phyloP scores from a whole-genome alignment of 2,888 invertebrate species.

The Macrosoma leucophasiata region DNA sequence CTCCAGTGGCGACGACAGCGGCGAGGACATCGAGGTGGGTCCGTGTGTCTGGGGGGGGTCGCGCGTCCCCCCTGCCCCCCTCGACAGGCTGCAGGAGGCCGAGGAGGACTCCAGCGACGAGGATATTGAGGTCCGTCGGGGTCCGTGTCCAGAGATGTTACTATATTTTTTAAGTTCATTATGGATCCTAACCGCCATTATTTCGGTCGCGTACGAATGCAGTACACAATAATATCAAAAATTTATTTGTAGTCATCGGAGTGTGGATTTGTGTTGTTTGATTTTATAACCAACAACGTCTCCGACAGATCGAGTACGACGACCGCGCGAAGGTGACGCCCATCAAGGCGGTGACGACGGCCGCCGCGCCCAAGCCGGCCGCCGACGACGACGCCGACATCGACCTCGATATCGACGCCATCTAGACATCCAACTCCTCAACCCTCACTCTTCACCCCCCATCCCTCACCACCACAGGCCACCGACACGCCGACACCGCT shows the following conservation, averaged over 20 bases:
- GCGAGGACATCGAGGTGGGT: constrained; percentile 25
- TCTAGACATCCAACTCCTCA: constrained; percentile 70
- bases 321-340: constrained; percentile 88
- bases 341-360: constrained; percentile 77
- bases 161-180: too few relatives aligned
- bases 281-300: not conserved
- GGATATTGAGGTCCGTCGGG: constrained; percentile 26
- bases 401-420: constrained; percentile 92
- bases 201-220: too few relatives aligned
- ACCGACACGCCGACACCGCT: not conserved
- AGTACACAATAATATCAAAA: too few relatives aligned
- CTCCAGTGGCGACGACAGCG: constrained; percentile 73
- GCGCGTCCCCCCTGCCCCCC: constrained; percentile 91
- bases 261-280: not conserved
- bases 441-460: not conserved
- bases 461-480: not conserved
- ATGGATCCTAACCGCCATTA: too few relatives aligned
- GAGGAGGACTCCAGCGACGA: constrained; percentile 90
- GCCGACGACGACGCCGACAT: constrained; percentile 79
- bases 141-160: too few relatives aligned
- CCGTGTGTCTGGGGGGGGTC: too few relatives aligned
- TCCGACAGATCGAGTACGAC: constrained; percentile 86
- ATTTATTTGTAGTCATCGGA: not conserved
- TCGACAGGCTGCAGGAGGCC: constrained; percentile 98
- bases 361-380: constrained; percentile 37